These are phyloP conservation scores for Petromus typicus DNA, from an alignment of 2,113 vertebrate species.

Conservation along the genomic window DNA sequence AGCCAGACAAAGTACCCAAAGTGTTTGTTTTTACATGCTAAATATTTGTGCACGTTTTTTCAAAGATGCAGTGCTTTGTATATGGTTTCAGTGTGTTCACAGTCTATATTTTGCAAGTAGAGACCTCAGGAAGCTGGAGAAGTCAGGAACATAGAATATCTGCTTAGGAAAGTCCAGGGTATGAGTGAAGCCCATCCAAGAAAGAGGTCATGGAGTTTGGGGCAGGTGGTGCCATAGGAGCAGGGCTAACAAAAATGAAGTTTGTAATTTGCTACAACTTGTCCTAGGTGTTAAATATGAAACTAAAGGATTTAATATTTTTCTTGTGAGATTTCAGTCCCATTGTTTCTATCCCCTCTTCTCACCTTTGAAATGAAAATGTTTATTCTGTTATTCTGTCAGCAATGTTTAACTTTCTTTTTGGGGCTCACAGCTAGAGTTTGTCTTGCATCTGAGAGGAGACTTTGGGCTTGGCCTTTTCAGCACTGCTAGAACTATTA, in stretches of 20 bases:
- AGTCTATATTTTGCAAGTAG: not conserved
- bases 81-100: not conserved
- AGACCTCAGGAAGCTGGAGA: not conserved
- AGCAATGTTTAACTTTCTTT: not conserved
- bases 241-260: not conserved
- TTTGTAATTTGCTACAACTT: not conserved
- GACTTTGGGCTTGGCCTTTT: not conserved
- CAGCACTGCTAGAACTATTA: not conserved
- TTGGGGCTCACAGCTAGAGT: not conserved
- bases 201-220: not conserved
- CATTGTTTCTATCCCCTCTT: not conserved
- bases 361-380: not conserved
- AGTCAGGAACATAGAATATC: not conserved
- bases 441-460: not conserved
- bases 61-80: not conserved
- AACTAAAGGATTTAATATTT: not conserved
- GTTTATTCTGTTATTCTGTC: not conserved
- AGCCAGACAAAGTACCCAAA: not conserved
- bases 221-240: not conserved
- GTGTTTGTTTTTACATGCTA: not conserved
- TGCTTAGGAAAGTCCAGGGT: not conserved
- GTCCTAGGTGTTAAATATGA: not conserved
- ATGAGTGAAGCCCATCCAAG: not conserved
- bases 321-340: not conserved
- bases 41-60: not conserved